Evolutionary conservation across 2,113 vertebrate species (phyloP).

Genomic region (Myocastor coypus): DNA sequence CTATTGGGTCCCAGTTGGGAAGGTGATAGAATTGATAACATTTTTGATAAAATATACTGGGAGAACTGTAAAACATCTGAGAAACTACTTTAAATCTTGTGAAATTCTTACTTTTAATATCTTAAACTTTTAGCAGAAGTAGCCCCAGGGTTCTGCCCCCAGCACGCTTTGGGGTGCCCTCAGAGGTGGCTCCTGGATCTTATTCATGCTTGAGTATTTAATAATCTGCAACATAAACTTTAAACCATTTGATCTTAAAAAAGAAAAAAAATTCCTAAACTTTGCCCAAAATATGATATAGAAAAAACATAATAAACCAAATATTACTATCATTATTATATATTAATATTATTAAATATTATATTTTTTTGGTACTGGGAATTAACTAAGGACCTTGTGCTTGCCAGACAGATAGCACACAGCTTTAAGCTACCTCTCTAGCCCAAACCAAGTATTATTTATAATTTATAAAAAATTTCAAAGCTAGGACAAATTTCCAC

Average conservation of each 20-base stretch:
- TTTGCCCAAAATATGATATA: constrained; percentile 13
- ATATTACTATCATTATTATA: constrained; percentile 29
- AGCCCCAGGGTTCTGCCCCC: too few species aligned
- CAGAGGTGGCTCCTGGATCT: too few species aligned
- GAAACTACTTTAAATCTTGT: not conserved
- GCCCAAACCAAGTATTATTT: constrained; percentile 3
- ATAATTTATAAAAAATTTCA: constrained; percentile 29
- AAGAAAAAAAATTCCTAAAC: not conserved
- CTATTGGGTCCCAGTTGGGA: not conserved
- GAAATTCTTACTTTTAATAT: constrained; percentile 41
- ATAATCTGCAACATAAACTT: too few species aligned
- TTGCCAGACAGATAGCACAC: too few species aligned
- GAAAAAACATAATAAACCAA: not conserved
- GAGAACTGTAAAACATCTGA: constrained; percentile 46
- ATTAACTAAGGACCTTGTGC: too few species aligned
- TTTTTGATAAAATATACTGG: not conserved
- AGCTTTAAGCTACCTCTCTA: too few species aligned
- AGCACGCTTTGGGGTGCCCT: too few species aligned
- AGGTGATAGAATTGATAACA: not conserved
- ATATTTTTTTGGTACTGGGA: too few species aligned
- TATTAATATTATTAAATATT: constrained; percentile 8
- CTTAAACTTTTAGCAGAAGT: not conserved
- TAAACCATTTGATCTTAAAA: too few species aligned
- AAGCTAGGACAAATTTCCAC: not conserved
- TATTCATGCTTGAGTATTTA: too few species aligned